Evolutionary conservation across 2,113 vertebrate genomes (phyloP).

Genomic region (Baryphthengus martii): DNA sequence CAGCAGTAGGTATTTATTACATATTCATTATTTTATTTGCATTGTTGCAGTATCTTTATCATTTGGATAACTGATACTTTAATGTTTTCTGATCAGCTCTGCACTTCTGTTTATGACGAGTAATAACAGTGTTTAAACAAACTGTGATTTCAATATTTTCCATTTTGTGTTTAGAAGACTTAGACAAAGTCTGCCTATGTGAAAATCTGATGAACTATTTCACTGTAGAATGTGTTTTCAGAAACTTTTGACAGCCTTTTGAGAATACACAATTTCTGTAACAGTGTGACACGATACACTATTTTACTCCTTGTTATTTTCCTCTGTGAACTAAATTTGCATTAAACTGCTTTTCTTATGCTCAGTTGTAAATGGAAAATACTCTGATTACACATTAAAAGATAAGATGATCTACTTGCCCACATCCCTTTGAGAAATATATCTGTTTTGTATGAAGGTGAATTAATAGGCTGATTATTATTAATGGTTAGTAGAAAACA

Average conservation of each 20-base stretch:
- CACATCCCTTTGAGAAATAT: background rate
- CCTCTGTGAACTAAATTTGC: background rate
- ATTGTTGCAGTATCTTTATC: constrained; percentile 66
- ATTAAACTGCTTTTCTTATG: background rate
- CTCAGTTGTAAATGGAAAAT: background rate
- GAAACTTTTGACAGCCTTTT: background rate
- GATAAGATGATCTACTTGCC: background rate
- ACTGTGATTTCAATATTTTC: background rate
- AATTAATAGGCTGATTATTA: background rate
- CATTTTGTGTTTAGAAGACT: background rate
- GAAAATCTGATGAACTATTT: background rate
- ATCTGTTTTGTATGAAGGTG: background rate
- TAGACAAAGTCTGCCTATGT: background rate
- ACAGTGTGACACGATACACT: background rate
- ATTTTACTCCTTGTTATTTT: background rate
- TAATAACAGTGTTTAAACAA: background rate
- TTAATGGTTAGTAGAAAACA: background rate
- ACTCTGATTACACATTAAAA: background rate
- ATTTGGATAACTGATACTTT: constrained; percentile 30
- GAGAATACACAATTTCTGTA: background rate
- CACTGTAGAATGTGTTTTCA: background rate
- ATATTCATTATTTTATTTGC: constrained; percentile 86
- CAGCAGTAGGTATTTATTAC: constrained; percentile 80
- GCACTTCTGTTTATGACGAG: constrained; percentile 21
- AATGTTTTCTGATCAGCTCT: constrained; percentile 10